Evolutionary conservation across 2,113 vertebrate species (phyloP).

Genomic region (Oryzias woworae): DNA sequence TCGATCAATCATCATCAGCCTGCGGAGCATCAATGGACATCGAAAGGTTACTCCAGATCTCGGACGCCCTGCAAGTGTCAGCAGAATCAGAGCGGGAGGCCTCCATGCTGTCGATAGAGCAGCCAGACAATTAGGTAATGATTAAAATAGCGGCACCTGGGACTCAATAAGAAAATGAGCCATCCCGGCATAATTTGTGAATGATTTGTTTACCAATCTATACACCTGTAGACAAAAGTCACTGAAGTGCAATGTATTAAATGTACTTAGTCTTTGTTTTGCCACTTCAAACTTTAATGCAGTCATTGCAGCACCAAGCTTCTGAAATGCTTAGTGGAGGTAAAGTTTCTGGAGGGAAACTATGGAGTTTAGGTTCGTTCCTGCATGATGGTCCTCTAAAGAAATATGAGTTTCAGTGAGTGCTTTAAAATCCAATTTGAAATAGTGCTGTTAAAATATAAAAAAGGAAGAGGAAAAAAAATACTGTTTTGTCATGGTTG

Average conservation of each 20-base stretch:
- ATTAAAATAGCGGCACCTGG: slow-evolving; percentile 85
- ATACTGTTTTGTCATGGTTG: too few species aligned
- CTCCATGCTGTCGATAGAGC: slow-evolving; percentile 88
- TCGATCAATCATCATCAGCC: slow-evolving; percentile 90
- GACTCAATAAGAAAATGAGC: slow-evolving; percentile 91
- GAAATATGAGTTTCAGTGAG: too few species aligned
- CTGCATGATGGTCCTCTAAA: neutral
- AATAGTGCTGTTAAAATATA: too few species aligned
- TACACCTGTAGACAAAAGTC: slow-evolving; percentile 68
- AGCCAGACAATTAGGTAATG: slow-evolving; percentile 96
- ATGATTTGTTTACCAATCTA: slow-evolving; percentile 83
- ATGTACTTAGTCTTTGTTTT: slow-evolving; percentile 43
- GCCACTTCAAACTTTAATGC: slow-evolving; percentile 48
- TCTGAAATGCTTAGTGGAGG: slow-evolving; percentile 3
- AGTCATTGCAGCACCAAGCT: neutral
- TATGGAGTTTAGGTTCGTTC: neutral
- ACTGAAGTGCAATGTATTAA: slow-evolving; percentile 66
- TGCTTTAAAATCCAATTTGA: too few species aligned
- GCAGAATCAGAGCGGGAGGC: slow-evolving; percentile 91
- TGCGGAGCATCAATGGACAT: slow-evolving; percentile 84
- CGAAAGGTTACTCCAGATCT: slow-evolving; percentile 93
- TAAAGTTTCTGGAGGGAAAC: neutral
- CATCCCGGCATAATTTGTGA: slow-evolving; percentile 85
- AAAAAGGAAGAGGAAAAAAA: too few species aligned
- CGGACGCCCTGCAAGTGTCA: slow-evolving; percentile 85